Evolutionary conservation across 2,888 invertebrate genomes (phyloP).

Genomic region (Erpobdella octoculata): DNA sequence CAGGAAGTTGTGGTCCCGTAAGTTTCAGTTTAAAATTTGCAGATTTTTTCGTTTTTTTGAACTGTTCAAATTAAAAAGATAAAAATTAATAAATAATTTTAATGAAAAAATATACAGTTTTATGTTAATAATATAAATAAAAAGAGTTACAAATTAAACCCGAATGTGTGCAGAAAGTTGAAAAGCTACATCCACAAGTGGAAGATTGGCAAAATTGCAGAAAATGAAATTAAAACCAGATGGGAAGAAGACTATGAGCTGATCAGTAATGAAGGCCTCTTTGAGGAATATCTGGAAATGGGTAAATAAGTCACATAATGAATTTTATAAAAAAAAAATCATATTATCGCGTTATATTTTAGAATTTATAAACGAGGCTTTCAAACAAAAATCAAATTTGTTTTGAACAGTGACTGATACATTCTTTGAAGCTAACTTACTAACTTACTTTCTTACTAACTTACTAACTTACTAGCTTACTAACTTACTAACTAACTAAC

Average conservation of each 20-base stretch:
- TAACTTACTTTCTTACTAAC: too few species aligned
- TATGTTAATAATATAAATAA: too few species aligned
- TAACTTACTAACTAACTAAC: too few species aligned
- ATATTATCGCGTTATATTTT: not conserved
- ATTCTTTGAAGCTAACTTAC: not conserved
- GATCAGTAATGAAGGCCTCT: constrained; percentile 57
- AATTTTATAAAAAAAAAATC: not conserved
- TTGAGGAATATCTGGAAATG: constrained; percentile 60
- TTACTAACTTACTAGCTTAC: too few species aligned
- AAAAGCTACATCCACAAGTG: constrained; percentile 28
- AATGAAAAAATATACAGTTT: too few species aligned
- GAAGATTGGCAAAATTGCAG: constrained; percentile 22
- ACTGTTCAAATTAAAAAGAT: too few species aligned
- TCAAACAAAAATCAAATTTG: not conserved
- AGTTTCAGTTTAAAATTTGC: too few species aligned
- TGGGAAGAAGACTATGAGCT: constrained; percentile 58
- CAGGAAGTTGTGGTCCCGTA: constrained; percentile 58
- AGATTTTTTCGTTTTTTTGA: too few species aligned
- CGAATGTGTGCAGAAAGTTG: constrained; percentile 23
- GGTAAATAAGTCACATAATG: constrained; percentile 41
- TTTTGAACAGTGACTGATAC: not conserved
- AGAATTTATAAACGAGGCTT: not conserved
- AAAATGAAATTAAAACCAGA: constrained; percentile 41
- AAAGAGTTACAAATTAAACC: too few species aligned
- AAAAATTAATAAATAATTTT: too few species aligned